Evolutionary conservation across 2,888 invertebrate genomes (phyloP).

Genomic region (Agonopterix arenella): DNA sequence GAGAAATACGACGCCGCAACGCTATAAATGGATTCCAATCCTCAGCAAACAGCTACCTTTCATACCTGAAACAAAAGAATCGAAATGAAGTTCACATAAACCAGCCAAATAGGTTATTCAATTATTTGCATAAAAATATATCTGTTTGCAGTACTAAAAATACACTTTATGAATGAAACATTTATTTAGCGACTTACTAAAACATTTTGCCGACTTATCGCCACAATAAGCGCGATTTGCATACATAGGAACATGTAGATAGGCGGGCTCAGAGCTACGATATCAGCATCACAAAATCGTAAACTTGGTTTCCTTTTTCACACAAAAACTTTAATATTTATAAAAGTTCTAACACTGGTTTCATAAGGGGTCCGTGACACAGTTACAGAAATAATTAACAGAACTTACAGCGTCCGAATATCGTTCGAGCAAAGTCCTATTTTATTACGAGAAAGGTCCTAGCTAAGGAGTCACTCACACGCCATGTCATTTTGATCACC

Average conservation of each 20-base stretch:
- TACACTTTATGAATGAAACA: constrained; percentile 41
- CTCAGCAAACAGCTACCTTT: constrained; percentile 27
- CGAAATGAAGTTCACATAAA: constrained; percentile 64
- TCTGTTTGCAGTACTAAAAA: constrained; percentile 12
- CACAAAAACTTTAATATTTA: constrained; percentile 23
- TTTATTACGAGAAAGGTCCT: constrained; percentile 56
- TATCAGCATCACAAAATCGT: constrained; percentile 22
- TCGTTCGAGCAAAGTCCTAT: constrained; percentile 53
- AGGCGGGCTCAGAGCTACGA: constrained; percentile 35
- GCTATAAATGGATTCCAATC: constrained; percentile 26
- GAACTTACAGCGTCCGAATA: constrained; percentile 38
- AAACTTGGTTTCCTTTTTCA: constrained; percentile 22
- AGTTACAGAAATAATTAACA: constrained; percentile 42
- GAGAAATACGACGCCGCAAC: constrained; percentile 23
- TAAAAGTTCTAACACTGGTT: constrained; percentile 22
- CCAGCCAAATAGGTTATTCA: constrained; percentile 54
- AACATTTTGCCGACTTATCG: constrained; percentile 25
- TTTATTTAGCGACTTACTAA: constrained; percentile 31
- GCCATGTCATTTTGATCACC: constrained; percentile 51
- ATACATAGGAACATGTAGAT: constrained; percentile 33
- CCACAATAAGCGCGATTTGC: constrained; percentile 39
- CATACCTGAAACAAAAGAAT: constrained; percentile 67
- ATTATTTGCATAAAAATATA: constrained; percentile 36
- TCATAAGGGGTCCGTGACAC: constrained; percentile 24
- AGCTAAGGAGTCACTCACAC: constrained; percentile 54